Base-by-base conservation (phyloP, 2,113 vertebrate genomes). In the Halichoerus grypus region DNA sequence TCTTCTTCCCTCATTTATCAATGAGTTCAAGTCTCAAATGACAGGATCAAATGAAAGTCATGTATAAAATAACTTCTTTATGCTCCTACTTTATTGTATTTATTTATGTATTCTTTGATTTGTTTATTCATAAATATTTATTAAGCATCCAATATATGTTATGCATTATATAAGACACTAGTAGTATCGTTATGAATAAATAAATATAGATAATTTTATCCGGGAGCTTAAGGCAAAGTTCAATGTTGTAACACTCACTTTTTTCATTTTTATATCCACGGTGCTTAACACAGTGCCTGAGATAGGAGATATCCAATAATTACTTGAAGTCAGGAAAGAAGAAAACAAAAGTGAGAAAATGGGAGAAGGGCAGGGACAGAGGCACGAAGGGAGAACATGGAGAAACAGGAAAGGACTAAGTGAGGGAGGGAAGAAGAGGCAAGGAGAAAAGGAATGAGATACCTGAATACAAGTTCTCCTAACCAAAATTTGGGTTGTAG, bases 41-140 rank as follows among this genome's bases (percentile, higher is more conserved):
- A 91, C 0, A 72, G n/a, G 10, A 72, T 67, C 18, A 46, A 65
- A 46, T 59, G 61, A 92, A 93, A 42, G 12, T 5, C 11, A 16
- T 9, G 3, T 7, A 31, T 69, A 21, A 79, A 63, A 51, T 31
- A 53, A 74, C 39, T 26, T 74, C 33, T 57, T 59, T 24, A 31
- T 11, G 16, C 51, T 61, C 9, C 55, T 67, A 63, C 26, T 67
- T 36, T 31, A 83, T 33, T 72, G 18, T 4, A 81, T 81, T 69
- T 8, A 76, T 7, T 59, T 55, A 80, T 61, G 21, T 18, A 71
- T 36, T 79, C 2, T 53, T 91, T 84, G 7, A 49, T 71, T 51
- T 89, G 53, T 42, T 51, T 87, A 71, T 86, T n/a, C 28, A 88
- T 61, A 90, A 86, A 77, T 88, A 92, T 77, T 88, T 80, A 63